phyloP scores from a whole-genome alignment of 1,140 invertebrate species.

The Theocolax elegans region DNA sequence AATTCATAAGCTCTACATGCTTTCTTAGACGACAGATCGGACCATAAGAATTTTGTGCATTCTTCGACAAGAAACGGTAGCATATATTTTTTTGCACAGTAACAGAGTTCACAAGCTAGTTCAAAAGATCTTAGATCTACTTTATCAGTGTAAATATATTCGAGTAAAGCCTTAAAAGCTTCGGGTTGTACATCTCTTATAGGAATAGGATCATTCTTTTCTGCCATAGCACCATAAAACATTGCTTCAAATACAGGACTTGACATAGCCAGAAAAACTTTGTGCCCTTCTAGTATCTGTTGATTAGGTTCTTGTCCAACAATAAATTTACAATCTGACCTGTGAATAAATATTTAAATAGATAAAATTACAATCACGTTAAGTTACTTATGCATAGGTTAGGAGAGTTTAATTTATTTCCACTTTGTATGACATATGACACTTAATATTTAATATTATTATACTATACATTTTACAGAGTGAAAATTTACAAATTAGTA shows the following conservation, averaged over 20 bases:
- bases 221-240: conserved; percentile 82
- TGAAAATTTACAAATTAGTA: too few relatives aligned
- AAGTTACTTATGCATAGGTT: too few relatives aligned
- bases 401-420: too few relatives aligned
- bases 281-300: conserved; percentile 79
- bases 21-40: conserved; percentile 81
- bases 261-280: conserved; percentile 84
- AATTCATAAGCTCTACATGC: conserved; percentile 87
- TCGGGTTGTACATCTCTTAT: conserved; percentile 87
- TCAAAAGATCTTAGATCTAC: conserved; percentile 83
- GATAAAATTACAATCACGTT: too few relatives aligned
- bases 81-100: conserved; percentile 90
- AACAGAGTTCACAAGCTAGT: conserved; percentile 85
- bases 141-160: conserved; percentile 86
- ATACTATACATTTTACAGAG: too few relatives aligned
- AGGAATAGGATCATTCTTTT: conserved; percentile 77
- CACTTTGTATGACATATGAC: too few relatives aligned
- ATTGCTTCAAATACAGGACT: conserved; percentile 85
- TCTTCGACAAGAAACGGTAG: conserved; percentile 82
- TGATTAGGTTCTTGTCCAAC: conserved; percentile 81
- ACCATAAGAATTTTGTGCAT: conserved; percentile 84
- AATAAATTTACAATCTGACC: conserved; percentile 84
- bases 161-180: conserved; percentile 81
- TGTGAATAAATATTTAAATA: conserved; percentile 3
- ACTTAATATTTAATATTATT: too few relatives aligned